Base-by-base conservation (phyloP, 2,797 vertebrate genomes). In the Lophius americanus region DNA sequence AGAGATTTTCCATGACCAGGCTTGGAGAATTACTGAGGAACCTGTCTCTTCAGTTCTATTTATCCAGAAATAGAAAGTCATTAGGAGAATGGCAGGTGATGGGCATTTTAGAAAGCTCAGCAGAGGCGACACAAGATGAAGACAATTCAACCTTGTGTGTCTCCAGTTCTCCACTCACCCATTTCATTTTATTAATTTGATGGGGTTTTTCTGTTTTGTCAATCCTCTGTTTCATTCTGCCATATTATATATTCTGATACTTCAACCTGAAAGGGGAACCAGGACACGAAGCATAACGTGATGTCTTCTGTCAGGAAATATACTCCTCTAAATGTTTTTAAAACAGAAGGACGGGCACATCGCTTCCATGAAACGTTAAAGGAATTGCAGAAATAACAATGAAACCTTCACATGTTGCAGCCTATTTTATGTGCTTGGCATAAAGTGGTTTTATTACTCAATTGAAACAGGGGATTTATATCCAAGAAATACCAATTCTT, bases 11-110 rank as follows among this genome's bases (percentile, higher is more conserved):
- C 68, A 38, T 47, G 39, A 49, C 66, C 64, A 73, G 64, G 77
- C 60, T 68, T 36, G 42, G 75, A 86, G 73, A 87, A 85, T 88
- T 79, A 85, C 80, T 56, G 67, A 68, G 71, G 68, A 88, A 79
- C 73, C 60, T 12, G 52, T 84, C 85, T 85, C 75, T 88, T 86
- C 79, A 86, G 89, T 85, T 91, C 83, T 83, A 69, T 53, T 69
- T 68, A 68, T 85, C 88, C 88, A 85, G 85, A 91, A 93, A 94
- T 94, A 94, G 91, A 82, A 89, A 91, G 91, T 92, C 88, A 94
- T 93, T 93, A 93, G 82, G 79, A 83, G 78, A 82, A 85, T 88
- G 85, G 88, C 90, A 91, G 91, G 90, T 92, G 91, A 93, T 72
- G 79, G 83, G 77, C 85, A 86, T 90, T 92, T 92, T 88, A 89